phyloP scores from a whole-genome alignment of 2,888 invertebrate genomes.

The Antitype chi region DNA sequence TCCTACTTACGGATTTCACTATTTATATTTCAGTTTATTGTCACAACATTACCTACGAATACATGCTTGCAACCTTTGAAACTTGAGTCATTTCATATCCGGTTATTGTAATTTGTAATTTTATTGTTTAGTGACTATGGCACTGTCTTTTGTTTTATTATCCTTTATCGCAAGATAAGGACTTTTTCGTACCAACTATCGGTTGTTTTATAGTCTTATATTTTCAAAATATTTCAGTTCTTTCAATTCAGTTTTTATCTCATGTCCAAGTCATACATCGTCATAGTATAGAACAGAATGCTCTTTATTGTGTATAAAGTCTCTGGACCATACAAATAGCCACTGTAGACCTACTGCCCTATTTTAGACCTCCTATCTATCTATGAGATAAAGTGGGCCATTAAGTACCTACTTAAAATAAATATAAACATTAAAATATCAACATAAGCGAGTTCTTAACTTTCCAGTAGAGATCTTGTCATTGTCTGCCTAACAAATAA shows the following conservation, averaged over 20 bases:
- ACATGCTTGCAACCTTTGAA: slow-evolving; percentile 21
- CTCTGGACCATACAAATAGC: no score
- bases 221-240: not conserved
- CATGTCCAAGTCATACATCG: not conserved
- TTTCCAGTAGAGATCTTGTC: not conserved
- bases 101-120: slow-evolving; percentile 20
- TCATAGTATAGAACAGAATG: not conserved
- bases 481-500: not conserved
- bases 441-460: no score
- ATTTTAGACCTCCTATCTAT: not conserved
- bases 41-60: slow-evolving; percentile 11
- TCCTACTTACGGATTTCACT: not conserved
- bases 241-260: not conserved
- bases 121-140: slow-evolving; percentile 5
- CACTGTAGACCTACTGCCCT: not conserved
- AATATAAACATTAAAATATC: not conserved
- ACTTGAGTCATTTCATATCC: slow-evolving; percentile 30
- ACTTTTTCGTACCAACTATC: not conserved
- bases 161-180: slow-evolving; percentile 4
- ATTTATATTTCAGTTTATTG: slow-evolving; percentile 1
- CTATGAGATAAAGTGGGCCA: not conserved
- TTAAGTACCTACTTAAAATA: not conserved
- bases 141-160: not conserved
- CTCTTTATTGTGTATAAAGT: no score
- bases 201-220: not conserved